Evolutionary conservation across 2,113 vertebrate genomes (phyloP).

Genomic region (Stegostoma tigrinum): DNA sequence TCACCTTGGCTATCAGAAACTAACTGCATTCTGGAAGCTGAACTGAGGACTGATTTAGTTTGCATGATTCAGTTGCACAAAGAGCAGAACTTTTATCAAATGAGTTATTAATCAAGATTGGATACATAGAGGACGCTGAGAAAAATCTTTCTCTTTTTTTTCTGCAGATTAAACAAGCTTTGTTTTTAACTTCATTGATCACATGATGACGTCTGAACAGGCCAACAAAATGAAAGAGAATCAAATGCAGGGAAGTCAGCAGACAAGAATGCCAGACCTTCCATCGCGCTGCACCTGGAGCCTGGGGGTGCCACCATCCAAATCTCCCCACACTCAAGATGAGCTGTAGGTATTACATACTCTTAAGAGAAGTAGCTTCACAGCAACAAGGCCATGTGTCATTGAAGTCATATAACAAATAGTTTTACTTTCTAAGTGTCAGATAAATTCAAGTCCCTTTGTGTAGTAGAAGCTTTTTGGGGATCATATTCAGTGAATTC

Average conservation of each 20-base stretch:
- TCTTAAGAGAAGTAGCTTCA: too few relatives aligned
- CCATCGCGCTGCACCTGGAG: neutral
- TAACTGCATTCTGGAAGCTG: neutral
- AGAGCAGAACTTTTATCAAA: neutral
- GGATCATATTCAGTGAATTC: neutral
- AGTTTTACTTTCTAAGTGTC: neutral
- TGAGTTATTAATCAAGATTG: neutral
- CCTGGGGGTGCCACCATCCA: neutral
- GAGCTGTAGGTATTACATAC: neutral
- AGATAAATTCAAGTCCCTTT: neutral
- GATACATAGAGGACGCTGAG: neutral
- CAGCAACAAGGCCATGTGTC: neutral
- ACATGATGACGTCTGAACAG: neutral
- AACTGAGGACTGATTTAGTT: neutral
- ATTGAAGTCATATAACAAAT: neutral
- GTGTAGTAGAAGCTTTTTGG: neutral
- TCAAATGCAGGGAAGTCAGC: neutral
- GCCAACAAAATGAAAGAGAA: neutral
- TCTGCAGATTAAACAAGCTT: neutral
- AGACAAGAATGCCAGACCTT: neutral
- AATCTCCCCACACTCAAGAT: neutral
- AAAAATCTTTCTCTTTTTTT: neutral
- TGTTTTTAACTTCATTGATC: neutral
- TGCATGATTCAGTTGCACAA: neutral
- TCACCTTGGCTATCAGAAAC: neutral